Percentiles rank a stretch among this genome's conserved stretches.
Conservation (phyloP, 2,797 vertebrate genomes). For the Enteromius paludinosus region DNA sequence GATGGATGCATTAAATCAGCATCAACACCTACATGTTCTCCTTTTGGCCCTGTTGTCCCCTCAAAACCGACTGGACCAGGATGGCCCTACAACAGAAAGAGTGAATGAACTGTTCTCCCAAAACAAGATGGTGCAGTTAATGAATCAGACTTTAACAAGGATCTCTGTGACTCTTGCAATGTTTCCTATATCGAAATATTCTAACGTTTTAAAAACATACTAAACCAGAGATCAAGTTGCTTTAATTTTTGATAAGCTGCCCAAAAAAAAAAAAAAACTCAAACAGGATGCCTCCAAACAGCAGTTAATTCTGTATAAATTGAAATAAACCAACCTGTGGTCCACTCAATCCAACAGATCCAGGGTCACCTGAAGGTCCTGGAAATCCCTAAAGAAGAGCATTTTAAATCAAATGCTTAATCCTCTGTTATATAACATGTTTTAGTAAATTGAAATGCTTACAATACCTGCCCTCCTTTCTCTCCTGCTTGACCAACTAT, state of each 20-base stretch:
- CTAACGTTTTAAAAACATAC: background rate
- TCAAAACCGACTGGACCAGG: conserved; percentile 73
- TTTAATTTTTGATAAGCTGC: background rate
- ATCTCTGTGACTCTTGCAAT: background rate
- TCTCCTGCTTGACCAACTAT: conserved; percentile 70
- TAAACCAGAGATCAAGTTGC: conserved; percentile 1
- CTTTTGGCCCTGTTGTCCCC: conserved; percentile 76
- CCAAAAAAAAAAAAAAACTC: background rate
- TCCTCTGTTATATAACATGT: background rate
- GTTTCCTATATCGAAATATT: background rate
- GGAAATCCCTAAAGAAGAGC: conserved; percentile 69
- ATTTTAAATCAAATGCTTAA: background rate
- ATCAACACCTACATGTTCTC: conserved; percentile 74
- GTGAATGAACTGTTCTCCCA: background rate
- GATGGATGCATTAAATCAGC: background rate
- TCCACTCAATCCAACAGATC: conserved; percentile 76
- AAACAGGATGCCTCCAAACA: background rate
- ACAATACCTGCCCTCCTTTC: conserved; percentile 79
- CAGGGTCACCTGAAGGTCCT: conserved; percentile 71
- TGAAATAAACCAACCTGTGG: conserved; percentile 75
- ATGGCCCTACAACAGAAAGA: conserved; percentile 71
- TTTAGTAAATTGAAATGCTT: conserved; percentile 30
- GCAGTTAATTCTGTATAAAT: background rate
- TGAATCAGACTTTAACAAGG: background rate
- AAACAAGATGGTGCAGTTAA: background rate